phyloP scores from a whole-genome alignment of 1,140 invertebrate genomes.

The Lepidurus couesii region DNA sequence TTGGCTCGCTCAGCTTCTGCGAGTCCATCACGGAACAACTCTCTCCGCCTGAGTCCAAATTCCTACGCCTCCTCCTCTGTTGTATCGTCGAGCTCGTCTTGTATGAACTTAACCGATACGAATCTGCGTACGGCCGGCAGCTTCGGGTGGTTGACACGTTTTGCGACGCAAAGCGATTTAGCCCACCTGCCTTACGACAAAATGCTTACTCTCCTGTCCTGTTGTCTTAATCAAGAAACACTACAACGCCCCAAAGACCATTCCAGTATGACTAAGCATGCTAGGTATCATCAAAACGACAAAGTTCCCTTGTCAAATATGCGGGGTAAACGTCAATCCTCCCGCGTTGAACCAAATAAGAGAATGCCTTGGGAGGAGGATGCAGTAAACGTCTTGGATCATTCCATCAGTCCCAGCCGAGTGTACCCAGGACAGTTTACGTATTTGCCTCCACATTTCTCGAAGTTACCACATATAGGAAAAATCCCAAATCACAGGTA shows the following conservation, averaged over 20 bases:
- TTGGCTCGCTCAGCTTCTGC: no score
- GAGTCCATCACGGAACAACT: no score
- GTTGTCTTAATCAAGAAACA: background rate
- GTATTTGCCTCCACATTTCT: background rate
- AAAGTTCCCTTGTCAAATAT: background rate
- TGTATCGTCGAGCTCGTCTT: background rate
- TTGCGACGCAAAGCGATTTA: background rate
- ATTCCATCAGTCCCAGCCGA: background rate
- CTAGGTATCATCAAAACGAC: background rate
- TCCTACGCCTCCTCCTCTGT: background rate
- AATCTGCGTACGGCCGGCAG: background rate
- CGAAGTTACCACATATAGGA: background rate
- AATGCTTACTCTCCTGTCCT: background rate
- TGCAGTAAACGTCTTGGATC: background rate
- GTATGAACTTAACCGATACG: background rate
- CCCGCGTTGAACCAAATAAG: background rate
- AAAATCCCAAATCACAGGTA: conserved; percentile 12
- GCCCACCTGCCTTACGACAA: background rate
- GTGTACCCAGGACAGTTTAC: conserved; percentile 10
- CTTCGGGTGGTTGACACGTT: background rate
- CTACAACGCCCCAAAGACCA: background rate
- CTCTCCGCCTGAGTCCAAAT: no score
- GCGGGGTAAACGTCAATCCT: background rate
- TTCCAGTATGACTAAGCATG: background rate
- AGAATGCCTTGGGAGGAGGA: background rate